Evolutionary conservation across 2,113 vertebrate genomes (phyloP), one percentile per base, ranked within the genome.

Genomic region (Marmota flaviventris): DNA sequence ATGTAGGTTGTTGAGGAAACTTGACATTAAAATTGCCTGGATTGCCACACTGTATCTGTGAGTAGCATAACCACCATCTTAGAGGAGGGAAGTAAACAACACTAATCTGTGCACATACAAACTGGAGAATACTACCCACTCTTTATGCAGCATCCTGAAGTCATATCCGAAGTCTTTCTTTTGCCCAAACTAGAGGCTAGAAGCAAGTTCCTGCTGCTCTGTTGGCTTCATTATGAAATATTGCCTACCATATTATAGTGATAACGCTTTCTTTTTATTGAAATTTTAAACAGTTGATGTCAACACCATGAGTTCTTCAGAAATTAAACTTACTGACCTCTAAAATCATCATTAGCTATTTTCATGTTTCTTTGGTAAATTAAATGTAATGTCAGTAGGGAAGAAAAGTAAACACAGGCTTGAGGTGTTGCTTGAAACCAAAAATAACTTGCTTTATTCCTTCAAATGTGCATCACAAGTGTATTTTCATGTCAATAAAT

Each of bases 311-410:
- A 42, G 53, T 73, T 79, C 48, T 96, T 95, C 56, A 79, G 8
- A 81, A 84, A 61, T 89, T 20, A 27, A 78, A 67, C 17, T 39
- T 37, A 45, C 82, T 95, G 24, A 53, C 3, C 18, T 70, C 51
- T 72, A 29, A 92, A 73, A 53, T 2, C 20, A 87, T 25, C 16
- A 82, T 56, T 89, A 63, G 1, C 5, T 58, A 29, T 27, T 83
- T 92, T 96, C 69, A 73, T 92, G 76, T 51, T 92, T 90, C 22
- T 58, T 82, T 72, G 45, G 67, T 61, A 45, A 81, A 20, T 83
- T 83, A 94, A 58, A 81, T 63, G n/a, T 20, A 84, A 84, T 93
- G 75, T 92, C 16, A 85, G n/a, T 37, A 39, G 45, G 51, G 25
- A 78, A 42, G 4, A 42, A 79, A 95, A 34, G 8, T 89, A 78